Conservation (phyloP, 1,140 invertebrate species). For the Zaprionus vittiger region DNA sequence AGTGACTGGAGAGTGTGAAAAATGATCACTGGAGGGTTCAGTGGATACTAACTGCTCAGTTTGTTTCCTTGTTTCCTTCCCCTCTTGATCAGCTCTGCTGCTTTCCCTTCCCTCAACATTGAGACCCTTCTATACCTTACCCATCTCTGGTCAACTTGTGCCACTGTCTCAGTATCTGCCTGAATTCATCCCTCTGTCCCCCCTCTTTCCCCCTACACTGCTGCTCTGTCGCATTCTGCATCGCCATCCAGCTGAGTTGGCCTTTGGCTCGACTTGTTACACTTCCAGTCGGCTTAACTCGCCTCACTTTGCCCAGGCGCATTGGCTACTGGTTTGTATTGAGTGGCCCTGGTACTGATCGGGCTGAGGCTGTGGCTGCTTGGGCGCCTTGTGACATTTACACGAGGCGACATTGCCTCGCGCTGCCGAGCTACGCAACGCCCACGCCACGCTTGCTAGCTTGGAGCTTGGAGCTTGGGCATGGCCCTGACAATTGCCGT, state of each 20-base stretch:
- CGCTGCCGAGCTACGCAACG: constrained; percentile 76
- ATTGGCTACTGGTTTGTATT: constrained; percentile 70
- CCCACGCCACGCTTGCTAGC: constrained; percentile 45
- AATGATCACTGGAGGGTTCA: background rate
- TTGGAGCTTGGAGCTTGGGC: background rate
- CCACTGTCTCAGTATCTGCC: too few relatives aligned
- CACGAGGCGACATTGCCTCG: constrained; percentile 60
- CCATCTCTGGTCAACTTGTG: too few relatives aligned
- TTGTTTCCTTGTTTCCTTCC: too few relatives aligned
- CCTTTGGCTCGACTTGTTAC: constrained; percentile 71
- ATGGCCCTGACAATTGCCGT: constrained; percentile 56
- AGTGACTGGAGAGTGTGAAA: background rate
- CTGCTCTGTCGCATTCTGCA: constrained; percentile 21
- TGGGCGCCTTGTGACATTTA: constrained; percentile 65
- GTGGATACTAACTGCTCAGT: too few relatives aligned
- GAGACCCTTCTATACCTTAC: background rate
- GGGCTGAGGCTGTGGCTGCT: constrained; percentile 1
- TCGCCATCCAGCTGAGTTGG: constrained; percentile 68
- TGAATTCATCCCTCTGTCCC: background rate
- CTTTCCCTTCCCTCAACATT: background rate
- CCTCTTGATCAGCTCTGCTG: background rate
- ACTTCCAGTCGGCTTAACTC: constrained; percentile 61
- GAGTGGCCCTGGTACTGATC: constrained; percentile 38
- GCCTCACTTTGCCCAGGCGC: constrained; percentile 33
- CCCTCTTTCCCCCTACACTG: background rate